These are phyloP conservation scores for Nesometra sesokonis DNA, from an alignment of 35 echinoderm and acorn worm species.

Conservation along the genomic window DNA sequence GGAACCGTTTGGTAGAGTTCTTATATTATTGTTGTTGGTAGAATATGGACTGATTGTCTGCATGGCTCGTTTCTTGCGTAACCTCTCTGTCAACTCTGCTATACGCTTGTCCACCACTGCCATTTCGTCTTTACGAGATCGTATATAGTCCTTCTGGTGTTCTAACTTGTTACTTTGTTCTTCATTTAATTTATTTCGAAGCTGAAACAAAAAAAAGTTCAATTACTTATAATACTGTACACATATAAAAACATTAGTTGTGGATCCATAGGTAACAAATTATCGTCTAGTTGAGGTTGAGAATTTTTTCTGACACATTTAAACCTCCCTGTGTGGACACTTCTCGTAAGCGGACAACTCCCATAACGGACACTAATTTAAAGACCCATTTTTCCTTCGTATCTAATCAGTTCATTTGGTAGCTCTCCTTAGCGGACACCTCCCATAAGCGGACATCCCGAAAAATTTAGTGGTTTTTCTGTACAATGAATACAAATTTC, in stretches of 20 bases:
- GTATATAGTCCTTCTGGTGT: constrained; percentile 37
- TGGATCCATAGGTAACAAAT: no score
- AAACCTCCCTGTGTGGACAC: no score
- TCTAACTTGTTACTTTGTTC: constrained; percentile 74
- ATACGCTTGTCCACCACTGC: constrained; percentile 72
- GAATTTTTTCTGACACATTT: no score
- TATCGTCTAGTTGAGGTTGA: no score
- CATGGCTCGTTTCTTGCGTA: constrained; percentile 39
- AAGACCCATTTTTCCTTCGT: no score
- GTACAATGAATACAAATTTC: no score
- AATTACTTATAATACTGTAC: background rate
- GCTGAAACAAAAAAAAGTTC: constrained; percentile 25
- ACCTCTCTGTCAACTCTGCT: constrained; percentile 69
- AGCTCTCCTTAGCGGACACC: no score
- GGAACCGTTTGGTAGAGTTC: constrained; percentile 13
- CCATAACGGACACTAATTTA: no score
- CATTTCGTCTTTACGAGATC: constrained; percentile 50
- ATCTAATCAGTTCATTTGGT: no score
- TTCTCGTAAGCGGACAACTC: no score
- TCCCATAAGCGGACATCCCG: no score
- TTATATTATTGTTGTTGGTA: constrained; percentile 50
- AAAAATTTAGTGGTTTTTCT: no score
- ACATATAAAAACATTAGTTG: background rate
- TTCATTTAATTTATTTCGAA: constrained; percentile 86
- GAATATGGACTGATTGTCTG: constrained; percentile 7